Percentiles rank a stretch among this genome's conserved stretches.
These are phyloP conservation scores for Phainopepla nitens DNA, from an alignment of 2,113 vertebrate genomes.

Conservation along the genomic window DNA sequence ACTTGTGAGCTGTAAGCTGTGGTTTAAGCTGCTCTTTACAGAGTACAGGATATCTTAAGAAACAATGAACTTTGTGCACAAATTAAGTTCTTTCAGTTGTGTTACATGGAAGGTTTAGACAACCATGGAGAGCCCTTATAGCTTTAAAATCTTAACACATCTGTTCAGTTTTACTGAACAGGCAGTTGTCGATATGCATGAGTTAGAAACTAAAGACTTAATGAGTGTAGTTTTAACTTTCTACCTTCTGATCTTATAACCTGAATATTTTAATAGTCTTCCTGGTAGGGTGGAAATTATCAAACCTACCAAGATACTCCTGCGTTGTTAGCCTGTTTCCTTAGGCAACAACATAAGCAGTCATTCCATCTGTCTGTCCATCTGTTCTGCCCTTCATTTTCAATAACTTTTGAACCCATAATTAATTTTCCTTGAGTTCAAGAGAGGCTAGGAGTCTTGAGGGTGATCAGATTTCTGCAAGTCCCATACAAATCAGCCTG, in stretches of 20 bases:
- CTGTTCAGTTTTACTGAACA: not conserved
- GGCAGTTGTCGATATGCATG: not conserved
- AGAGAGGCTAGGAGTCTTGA: not conserved
- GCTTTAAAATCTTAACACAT: not conserved
- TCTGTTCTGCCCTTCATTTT: slow-evolving; percentile 55
- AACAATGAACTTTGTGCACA: not conserved
- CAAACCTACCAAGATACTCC: not conserved
- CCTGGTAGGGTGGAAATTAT: not conserved
- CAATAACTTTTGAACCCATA: slow-evolving; percentile 33
- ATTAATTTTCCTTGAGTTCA: slow-evolving; percentile 16
- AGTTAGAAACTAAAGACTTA: not conserved
- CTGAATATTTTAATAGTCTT: not conserved
- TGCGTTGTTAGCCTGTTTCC: slow-evolving; percentile 21
- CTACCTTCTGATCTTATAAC: not conserved
- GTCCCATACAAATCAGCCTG: not conserved
- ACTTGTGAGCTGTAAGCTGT: not conserved
- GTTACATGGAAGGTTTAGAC: not conserved
- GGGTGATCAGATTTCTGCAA: not conserved
- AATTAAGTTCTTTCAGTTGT: not conserved
- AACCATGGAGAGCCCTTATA: not conserved
- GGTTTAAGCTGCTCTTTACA: not conserved
- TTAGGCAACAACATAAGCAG: slow-evolving; percentile 33
- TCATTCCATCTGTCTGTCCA: slow-evolving; percentile 57
- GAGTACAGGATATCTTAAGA: not conserved
- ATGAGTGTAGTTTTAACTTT: not conserved